Evolutionary conservation across 1,140 invertebrate genomes (phyloP).

Genomic region (Sminthurides bifidus): DNA sequence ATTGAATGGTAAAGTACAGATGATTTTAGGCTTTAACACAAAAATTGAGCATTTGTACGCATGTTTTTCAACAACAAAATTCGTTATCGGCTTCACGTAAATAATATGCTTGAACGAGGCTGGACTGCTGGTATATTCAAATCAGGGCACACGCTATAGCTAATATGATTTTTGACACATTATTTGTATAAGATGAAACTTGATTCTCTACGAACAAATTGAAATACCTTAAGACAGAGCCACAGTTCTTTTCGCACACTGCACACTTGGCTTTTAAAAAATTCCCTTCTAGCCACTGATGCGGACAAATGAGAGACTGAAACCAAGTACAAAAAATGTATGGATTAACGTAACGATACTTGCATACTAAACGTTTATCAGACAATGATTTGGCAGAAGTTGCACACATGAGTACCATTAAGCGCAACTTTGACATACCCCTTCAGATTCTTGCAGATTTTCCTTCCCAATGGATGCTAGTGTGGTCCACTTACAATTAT

Average conservation of each 20-base stretch:
- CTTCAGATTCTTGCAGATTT: conserved; percentile 83
- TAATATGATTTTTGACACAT: no score
- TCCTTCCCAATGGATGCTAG: conserved; percentile 82
- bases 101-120: no score
- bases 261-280: conserved; percentile 84
- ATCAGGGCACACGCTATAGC: no score
- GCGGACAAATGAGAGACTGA: conserved; percentile 71
- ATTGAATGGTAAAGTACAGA: no score
- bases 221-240: conserved; percentile 71
- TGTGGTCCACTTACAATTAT: conserved; percentile 95
- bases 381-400: background rate
- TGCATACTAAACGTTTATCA: no score
- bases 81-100: no score
- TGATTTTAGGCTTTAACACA: no score
- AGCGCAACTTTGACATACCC: conserved; percentile 49
- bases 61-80: no score
- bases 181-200: background rate
- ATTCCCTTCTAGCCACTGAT: conserved; percentile 97
- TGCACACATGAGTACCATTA: background rate
- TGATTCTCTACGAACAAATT: background rate
- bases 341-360: background rate
- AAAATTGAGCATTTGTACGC: no score
- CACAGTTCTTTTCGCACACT: conserved; percentile 92
- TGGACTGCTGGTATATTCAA: no score
- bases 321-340: conserved; percentile 31